Percentiles rank a stretch among this genome's conserved stretches.
These are phyloP conservation scores for Ophthalmolycus amberensis DNA, from an alignment of 2,113 vertebrate genomes.

Conservation along the genomic window DNA sequence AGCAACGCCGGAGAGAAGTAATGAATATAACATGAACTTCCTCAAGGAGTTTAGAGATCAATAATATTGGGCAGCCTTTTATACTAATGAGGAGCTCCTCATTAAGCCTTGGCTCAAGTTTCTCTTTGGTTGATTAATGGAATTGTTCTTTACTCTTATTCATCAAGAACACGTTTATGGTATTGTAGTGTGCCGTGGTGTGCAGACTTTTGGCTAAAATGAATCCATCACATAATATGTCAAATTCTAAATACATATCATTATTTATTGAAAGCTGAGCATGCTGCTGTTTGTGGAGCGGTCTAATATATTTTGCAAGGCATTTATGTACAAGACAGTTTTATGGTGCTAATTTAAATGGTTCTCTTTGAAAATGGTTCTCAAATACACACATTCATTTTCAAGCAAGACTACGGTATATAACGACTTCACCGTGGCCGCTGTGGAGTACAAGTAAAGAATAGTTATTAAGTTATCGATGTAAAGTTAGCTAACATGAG, in stretches of 20 bases:
- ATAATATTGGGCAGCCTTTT: constrained; percentile 23
- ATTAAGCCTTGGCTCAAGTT: constrained; percentile 15
- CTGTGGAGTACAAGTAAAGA: not conserved
- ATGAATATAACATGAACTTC: constrained; percentile 25
- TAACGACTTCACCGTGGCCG: not conserved
- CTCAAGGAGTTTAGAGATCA: constrained; percentile 9
- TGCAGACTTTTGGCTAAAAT: not conserved
- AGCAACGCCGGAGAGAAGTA: not conserved
- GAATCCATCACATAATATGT: not conserved
- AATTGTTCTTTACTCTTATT: constrained; percentile 10
- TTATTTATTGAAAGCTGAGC: not conserved
- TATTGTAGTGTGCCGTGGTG: not conserved
- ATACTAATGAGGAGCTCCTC: constrained; percentile 17
- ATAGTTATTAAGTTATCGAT: not conserved
- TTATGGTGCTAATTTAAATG: not conserved
- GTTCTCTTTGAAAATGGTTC: not conserved
- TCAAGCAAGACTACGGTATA: not conserved
- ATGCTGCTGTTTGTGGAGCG: not conserved
- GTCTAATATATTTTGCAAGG: not conserved
- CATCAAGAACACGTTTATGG: constrained; percentile 1
- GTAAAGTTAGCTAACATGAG: not conserved
- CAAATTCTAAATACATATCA: not conserved
- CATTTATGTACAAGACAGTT: not conserved
- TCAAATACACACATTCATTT: not conserved
- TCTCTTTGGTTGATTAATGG: constrained; percentile 17